Evolutionary conservation across 1,140 invertebrate species (phyloP).

Genomic region (Zaprionus gabonicus): DNA sequence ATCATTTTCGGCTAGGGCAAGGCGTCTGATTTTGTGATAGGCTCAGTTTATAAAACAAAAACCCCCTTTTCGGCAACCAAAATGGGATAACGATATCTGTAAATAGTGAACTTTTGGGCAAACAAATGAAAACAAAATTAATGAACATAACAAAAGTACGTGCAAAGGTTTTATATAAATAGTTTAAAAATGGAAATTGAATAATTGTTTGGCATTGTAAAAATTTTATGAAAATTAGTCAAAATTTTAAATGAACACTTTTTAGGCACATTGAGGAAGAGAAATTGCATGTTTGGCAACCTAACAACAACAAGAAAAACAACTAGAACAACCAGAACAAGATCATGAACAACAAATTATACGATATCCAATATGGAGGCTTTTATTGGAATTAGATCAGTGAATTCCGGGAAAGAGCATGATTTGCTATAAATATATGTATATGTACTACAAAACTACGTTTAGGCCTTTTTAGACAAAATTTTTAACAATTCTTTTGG

Average conservation of each 20-base stretch:
- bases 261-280: slow-evolving; percentile 69
- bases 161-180: slow-evolving; percentile 78
- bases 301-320: slow-evolving; percentile 50
- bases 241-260: slow-evolving; percentile 73
- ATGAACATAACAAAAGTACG: slow-evolving; percentile 29
- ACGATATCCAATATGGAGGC: slow-evolving; percentile 62
- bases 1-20: slow-evolving; percentile 62
- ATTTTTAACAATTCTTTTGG: slow-evolving; percentile 75
- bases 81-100: slow-evolving; percentile 62
- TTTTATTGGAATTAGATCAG: slow-evolving; percentile 81
- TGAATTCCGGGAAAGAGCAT: slow-evolving; percentile 55
- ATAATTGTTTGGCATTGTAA: slow-evolving; percentile 67
- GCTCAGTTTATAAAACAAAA: slow-evolving; percentile 54
- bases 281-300: slow-evolving; percentile 64
- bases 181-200: slow-evolving; percentile 32
- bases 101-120: slow-evolving; percentile 68
- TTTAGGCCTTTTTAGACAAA: slow-evolving; percentile 82
- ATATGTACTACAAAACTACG: slow-evolving; percentile 59
- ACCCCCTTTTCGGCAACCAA: slow-evolving; percentile 53
- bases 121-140: slow-evolving; percentile 64
- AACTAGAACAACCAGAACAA: slow-evolving; percentile 51
- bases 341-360: slow-evolving; percentile 49
- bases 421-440: slow-evolving; percentile 77
- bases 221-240: slow-evolving; percentile 63
- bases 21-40: slow-evolving; percentile 77